Conservation (phyloP, 2,797 vertebrate genomes). For the Remorina albescens region DNA sequence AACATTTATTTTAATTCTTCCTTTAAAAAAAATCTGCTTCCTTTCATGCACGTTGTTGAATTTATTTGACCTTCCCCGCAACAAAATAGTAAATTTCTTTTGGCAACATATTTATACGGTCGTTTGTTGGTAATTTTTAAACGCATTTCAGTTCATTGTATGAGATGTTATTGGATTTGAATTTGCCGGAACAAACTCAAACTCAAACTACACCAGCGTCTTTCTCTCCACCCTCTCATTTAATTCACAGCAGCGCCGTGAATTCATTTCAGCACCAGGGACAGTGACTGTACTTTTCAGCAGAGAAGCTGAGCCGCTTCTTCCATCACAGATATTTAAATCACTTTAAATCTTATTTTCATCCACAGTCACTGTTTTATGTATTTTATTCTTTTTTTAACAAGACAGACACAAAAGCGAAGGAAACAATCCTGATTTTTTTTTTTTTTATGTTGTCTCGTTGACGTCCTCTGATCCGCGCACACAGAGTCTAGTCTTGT, state of each 20-base stretch:
- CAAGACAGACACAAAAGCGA: neutral
- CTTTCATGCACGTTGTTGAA: neutral
- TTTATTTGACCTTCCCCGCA: neutral
- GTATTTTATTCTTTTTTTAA: neutral
- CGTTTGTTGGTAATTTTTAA: neutral
- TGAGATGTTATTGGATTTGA: fast-evolving
- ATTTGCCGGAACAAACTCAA: neutral
- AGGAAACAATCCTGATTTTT: neutral
- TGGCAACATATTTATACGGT: neutral
- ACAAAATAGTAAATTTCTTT: neutral
- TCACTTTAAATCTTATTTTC: neutral
- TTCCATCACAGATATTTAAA: neutral
- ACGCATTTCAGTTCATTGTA: neutral
- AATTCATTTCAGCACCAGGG: conserved; percentile 83
- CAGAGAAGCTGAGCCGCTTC: conserved; percentile 9
- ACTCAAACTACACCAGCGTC: neutral
- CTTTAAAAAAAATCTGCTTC: neutral
- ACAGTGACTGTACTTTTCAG: conserved; percentile 63
- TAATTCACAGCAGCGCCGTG: conserved; percentile 8
- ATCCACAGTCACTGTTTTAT: neutral
- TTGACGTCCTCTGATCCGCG: neutral
- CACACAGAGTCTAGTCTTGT: neutral
- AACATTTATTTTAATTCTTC: neutral
- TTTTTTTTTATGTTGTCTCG: too few species aligned
- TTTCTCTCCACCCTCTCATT: neutral